Evolutionary conservation across 2,888 invertebrate species (phyloP).

Genomic region (Amiota communis): DNA sequence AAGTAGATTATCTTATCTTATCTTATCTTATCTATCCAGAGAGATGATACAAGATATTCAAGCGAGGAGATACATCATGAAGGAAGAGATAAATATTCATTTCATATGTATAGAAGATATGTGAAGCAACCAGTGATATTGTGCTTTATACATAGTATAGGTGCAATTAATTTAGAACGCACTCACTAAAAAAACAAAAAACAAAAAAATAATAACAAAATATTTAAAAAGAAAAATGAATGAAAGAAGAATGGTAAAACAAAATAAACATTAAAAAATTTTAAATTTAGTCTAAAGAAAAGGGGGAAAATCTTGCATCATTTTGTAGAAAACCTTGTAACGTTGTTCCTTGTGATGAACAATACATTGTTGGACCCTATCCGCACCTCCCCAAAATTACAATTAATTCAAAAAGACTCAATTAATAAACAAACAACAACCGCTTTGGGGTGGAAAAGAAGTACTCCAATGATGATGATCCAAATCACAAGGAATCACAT

Average conservation of each 20-base stretch:
- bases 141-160: conserved; percentile 74
- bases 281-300: conserved; percentile 43
- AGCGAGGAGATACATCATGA: no score
- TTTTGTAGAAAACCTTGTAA: neutral
- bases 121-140: conserved; percentile 74
- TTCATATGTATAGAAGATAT: neutral
- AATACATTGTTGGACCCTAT: neutral
- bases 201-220: conserved; percentile 20
- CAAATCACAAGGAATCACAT: neutral
- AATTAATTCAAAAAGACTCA: neutral
- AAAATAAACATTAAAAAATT: conserved; percentile 1
- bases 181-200: conserved; percentile 62
- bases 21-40: no score
- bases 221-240: no score
- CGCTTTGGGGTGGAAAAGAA: no score
- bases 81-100: no score
- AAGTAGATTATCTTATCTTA: no score
- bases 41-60: no score
- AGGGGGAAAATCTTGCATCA: conserved; percentile 47
- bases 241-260: no score
- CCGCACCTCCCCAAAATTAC: neutral
- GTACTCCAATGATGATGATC: no score
- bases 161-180: conserved; percentile 73
- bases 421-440: neutral
- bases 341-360: neutral